Evolutionary conservation across 2,113 vertebrate species (phyloP).

Genomic region (Microcebus tavaratra): DNA sequence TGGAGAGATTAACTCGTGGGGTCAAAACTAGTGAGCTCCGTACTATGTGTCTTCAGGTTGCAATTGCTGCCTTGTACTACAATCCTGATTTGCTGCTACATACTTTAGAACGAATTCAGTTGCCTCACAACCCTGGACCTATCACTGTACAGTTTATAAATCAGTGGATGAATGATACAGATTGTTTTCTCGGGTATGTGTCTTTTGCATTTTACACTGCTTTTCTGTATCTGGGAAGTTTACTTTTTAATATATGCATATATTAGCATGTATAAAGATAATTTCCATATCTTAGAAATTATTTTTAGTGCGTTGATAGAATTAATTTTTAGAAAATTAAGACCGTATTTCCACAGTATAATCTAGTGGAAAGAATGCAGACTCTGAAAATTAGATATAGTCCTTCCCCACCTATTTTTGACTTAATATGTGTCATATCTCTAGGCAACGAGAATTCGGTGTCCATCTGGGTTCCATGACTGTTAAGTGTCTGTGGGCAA

Average conservation of each 20-base stretch:
- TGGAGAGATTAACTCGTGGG: conserved; percentile 94
- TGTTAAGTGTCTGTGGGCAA: background rate
- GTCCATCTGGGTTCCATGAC: background rate
- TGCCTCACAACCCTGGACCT: conserved; percentile 94
- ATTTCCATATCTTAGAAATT: background rate
- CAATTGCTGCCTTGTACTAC: conserved; percentile 96
- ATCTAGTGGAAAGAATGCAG: background rate
- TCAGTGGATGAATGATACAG: conserved; percentile 98
- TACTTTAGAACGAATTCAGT: conserved; percentile 94
- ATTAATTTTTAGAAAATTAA: conserved; percentile 46
- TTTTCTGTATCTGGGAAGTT: background rate
- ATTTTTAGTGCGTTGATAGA: background rate
- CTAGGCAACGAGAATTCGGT: background rate
- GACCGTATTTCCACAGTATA: background rate
- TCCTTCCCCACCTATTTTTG: background rate
- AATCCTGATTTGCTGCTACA: conserved; percentile 93
- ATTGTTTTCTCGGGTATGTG: conserved; percentile 95
- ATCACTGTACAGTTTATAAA: conserved; percentile 98
- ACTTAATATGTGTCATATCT: background rate
- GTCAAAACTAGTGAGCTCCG: conserved; percentile 96
- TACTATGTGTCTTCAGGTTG: conserved; percentile 98
- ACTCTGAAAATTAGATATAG: background rate
- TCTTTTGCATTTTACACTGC: background rate
- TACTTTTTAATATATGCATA: background rate
- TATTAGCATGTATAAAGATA: background rate